Evolutionary conservation across 2,113 vertebrate species (phyloP), one percentile per base, ranked within the genome.

Genomic region (Lethenteron reissneri): DNA sequence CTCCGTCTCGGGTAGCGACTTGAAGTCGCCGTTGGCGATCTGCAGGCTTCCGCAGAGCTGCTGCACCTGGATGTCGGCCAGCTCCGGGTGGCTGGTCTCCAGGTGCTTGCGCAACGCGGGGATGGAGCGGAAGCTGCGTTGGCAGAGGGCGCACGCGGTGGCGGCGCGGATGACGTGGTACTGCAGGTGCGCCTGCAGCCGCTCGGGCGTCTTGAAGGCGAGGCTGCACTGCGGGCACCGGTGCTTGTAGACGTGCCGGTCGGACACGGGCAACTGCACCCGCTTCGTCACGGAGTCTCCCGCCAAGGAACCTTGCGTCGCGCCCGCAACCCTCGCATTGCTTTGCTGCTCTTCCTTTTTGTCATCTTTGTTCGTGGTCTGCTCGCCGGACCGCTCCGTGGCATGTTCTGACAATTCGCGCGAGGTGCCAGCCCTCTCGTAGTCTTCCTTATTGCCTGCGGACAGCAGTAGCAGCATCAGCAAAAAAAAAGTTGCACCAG

Each of bases 61-160:
- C 79, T 99, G 94, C 74, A 99, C 90, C 77, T 99, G 91, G 0
- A 87, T 86, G 79, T 99, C 94, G 1, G 90, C 97, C 80, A 99
- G 76, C 76, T 99, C 94, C 76, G 97, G 80, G 74, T 99, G 94
- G 78, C 88, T 99, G 9, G 88, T 90, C 82, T 99, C 94, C 58
- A 99, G 81, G 79, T 99, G 94, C 79, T 96, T 97, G 78, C 95
- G 96, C 76, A 99, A 82, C 72, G 91, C 90, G 80, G 94, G 92
- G 71, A 97, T 87, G 73, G 94, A 96, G 75, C 92, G 87, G 79
- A 99, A 99, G 77, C 89, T 99, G 76, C 92, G 85, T 79, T 99
- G 94, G 77, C 94, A 99, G 73, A 99, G 88, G 76, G 91, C 96
- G 78, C 94, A 99, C 91, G 97, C 95, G 4, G 94, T 99, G 75